Conservation (phyloP, 2,113 vertebrate species). For the Murina feae region DNA sequence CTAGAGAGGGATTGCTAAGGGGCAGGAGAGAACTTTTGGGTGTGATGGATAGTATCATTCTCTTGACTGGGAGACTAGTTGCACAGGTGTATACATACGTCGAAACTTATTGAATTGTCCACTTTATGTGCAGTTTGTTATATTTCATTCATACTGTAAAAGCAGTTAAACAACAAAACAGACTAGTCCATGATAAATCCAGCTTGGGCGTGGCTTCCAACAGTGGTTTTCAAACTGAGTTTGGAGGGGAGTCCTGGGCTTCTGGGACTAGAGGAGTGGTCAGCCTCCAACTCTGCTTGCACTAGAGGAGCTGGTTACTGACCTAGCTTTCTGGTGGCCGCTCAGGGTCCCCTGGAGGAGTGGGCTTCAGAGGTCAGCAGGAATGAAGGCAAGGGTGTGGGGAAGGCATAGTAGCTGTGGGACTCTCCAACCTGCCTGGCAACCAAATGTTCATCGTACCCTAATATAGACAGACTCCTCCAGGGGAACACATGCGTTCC, state of each 20-base stretch:
- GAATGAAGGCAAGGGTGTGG: not conserved
- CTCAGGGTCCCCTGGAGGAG: not conserved
- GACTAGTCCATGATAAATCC: not conserved
- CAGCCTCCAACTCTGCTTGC: not conserved
- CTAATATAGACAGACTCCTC: not conserved
- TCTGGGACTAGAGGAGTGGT: not conserved
- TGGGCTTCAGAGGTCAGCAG: not conserved
- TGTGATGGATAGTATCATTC: too few species aligned
- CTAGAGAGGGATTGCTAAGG: not conserved
- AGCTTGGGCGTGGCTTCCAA: not conserved
- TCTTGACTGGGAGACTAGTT: too few species aligned
- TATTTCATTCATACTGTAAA: not conserved
- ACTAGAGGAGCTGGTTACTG: not conserved
- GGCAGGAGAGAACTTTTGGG: not conserved
- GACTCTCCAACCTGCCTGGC: not conserved
- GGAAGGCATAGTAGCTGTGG: too few species aligned
- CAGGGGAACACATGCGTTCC: fast-evolving
- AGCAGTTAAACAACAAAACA: not conserved
- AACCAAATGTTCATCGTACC: not conserved
- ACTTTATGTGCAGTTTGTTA: not conserved
- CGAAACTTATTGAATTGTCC: not conserved
- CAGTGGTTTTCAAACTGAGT: not conserved
- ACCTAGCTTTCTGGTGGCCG: not conserved
- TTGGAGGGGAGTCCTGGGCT: not conserved
- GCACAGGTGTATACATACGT: not conserved